Evolutionary conservation across 2,113 vertebrate genomes (phyloP).

Genomic region (Connochaetes taurinus): DNA sequence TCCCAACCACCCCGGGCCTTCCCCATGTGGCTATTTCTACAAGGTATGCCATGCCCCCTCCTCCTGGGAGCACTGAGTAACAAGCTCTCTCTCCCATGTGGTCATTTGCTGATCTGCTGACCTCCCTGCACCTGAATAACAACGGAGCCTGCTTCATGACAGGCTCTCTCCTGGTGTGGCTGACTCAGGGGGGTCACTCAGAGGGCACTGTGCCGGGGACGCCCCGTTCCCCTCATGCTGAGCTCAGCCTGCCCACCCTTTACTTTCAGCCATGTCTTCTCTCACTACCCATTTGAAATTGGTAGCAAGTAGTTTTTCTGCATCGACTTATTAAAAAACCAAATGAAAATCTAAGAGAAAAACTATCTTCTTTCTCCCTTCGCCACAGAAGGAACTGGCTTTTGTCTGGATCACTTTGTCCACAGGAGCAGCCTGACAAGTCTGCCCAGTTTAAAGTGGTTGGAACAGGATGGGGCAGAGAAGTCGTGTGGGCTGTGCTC

Average conservation of each 20-base stretch:
- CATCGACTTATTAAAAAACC: background rate
- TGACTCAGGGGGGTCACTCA: background rate
- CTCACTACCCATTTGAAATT: background rate
- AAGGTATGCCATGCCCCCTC: rapidly evolving
- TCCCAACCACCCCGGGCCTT: background rate
- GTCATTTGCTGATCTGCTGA: background rate
- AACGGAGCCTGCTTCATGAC: background rate
- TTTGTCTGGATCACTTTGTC: background rate
- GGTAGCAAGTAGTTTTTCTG: background rate
- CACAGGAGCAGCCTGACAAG: background rate
- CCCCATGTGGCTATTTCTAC: background rate
- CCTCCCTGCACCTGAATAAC: background rate
- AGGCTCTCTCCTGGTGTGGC: background rate
- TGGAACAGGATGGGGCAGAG: background rate
- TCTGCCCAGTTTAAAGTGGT: background rate
- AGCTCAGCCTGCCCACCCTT: background rate
- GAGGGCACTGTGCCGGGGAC: rapidly evolving
- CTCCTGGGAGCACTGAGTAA: background rate
- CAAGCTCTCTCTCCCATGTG: background rate
- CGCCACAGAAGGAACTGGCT: rapidly evolving
- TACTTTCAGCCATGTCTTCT: background rate
- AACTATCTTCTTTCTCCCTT: background rate
- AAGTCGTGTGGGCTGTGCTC: background rate
- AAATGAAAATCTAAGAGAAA: background rate
- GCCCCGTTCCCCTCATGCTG: rapidly evolving